Base-by-base conservation (phyloP, 2,888 invertebrate species). In the Limnephilus auricula region DNA sequence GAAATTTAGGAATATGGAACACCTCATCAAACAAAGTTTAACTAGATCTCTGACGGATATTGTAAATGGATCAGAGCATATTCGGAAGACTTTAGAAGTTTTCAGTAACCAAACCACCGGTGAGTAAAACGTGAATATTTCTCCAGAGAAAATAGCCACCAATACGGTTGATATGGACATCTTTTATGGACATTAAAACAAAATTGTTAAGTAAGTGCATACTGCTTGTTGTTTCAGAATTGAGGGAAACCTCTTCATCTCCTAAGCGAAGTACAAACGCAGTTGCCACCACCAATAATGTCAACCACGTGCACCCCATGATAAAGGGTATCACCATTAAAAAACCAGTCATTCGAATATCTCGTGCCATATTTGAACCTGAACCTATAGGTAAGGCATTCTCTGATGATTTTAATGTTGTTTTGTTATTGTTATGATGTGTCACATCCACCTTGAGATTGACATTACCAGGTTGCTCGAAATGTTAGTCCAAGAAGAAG, bases 261-360 rank as follows among this genome's bases (percentile, higher is more conserved):
- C 91, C 91, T 2, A 87, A 87, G 34, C 91, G 88, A 18, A 82
- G 34, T 82, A 12, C 78, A 25, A 37, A 37, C n/a, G n/a, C 82
- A 30, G 45, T 45, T 30, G 79, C 65, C 34, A 34, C 65, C 34
- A 34, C 82, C n/a, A 91, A 79, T 25, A 93, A 92, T 91, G 90
- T 93, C 2, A 91, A 92, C 88, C 92, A 92, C 79, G 93, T 93
- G 5, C 89, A 91, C 12, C 93, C 93, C 13, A 93, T 93, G 93
- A 93, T 93, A 30, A 50, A 87, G 83, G 93, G 93, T 30, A 91
- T 92, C 5, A 92, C 92, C 30, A 82, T 93, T n/a, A 93, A 93
- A 89, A 93, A 91, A n/a, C 92, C 93, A 12, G 82, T 93, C 40
- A 91, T 93, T 32, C 90, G 90, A 83, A 92, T 93, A 32, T 89